Conservation (phyloP, 1,140 invertebrate species). For the Danaus melanippus region DNA sequence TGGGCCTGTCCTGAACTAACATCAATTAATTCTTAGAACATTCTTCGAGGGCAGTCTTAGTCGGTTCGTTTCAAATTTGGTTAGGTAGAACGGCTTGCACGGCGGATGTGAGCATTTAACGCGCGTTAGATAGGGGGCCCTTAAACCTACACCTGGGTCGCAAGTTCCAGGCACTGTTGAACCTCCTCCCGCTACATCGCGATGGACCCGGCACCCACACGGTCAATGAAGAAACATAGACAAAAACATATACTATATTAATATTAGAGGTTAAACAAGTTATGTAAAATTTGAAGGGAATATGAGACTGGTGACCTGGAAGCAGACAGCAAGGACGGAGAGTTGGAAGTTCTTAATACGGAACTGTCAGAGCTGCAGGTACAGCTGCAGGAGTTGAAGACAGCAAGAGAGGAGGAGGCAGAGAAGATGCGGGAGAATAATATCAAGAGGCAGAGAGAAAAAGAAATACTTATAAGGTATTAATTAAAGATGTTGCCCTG, state of each 20-base stretch:
- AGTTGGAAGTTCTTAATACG: conserved; percentile 38
- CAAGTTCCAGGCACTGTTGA: too few relatives aligned
- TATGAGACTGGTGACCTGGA: conserved; percentile 40
- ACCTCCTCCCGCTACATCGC: too few relatives aligned
- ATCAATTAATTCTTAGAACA: too few relatives aligned
- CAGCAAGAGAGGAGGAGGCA: conserved; percentile 21
- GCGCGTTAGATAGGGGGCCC: too few relatives aligned
- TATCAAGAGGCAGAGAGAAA: conserved; percentile 24
- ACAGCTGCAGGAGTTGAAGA: conserved; percentile 27
- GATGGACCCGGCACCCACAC: too few relatives aligned
- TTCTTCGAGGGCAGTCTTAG: too few relatives aligned
- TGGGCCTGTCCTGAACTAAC: too few relatives aligned
- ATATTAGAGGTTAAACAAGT: neutral
- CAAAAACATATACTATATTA: neutral
- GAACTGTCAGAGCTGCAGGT: conserved; percentile 35
- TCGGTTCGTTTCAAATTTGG: too few relatives aligned
- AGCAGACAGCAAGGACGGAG: conserved; percentile 44
- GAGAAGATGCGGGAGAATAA: conserved; percentile 17
- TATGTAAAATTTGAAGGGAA: conserved; percentile 27
- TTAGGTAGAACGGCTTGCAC: too few relatives aligned
- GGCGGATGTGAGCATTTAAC: too few relatives aligned
- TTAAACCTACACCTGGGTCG: too few relatives aligned
- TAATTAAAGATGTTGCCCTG: too few relatives aligned
- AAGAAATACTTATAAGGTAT: neutral
- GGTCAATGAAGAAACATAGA: neutral